Evolutionary conservation across 53 echinoderm and acorn worm genomes (phyloP).

Genomic region (Glandiceps talaboti): DNA sequence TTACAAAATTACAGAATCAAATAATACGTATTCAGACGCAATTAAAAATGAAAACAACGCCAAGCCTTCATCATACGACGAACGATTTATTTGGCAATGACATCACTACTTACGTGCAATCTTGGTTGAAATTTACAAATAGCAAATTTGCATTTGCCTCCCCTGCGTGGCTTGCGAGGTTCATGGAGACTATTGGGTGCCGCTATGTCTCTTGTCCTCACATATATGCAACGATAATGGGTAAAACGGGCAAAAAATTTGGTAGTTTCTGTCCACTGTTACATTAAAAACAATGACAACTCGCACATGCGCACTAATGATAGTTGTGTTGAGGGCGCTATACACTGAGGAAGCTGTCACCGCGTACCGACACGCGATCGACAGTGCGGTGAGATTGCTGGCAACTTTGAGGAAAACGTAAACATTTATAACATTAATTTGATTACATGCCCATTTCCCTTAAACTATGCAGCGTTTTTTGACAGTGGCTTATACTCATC

Average conservation of each 20-base stretch:
- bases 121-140: constrained; percentile 97
- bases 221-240: background rate
- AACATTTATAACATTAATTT: no score
- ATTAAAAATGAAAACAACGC: constrained; percentile 3
- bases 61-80: background rate
- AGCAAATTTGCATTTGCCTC: constrained; percentile 91
- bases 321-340: no score
- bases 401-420: no score
- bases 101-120: constrained; percentile 75
- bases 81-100: background rate
- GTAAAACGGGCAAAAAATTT: no score
- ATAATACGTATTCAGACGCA: background rate
- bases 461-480: no score
- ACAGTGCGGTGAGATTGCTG: no score
- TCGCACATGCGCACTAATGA: background rate
- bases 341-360: no score
- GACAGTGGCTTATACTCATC: no score
- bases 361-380: no score
- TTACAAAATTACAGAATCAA: no score
- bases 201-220: background rate
- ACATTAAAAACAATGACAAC: background rate
- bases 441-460: no score
- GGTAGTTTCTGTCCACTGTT: background rate
- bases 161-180: constrained; percentile 88
- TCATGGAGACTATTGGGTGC: constrained; percentile 25